Evolutionary conservation across 2,888 invertebrate species (phyloP), one percentile per base, ranked within the genome.

Genomic region (Brachycybe producta): DNA sequence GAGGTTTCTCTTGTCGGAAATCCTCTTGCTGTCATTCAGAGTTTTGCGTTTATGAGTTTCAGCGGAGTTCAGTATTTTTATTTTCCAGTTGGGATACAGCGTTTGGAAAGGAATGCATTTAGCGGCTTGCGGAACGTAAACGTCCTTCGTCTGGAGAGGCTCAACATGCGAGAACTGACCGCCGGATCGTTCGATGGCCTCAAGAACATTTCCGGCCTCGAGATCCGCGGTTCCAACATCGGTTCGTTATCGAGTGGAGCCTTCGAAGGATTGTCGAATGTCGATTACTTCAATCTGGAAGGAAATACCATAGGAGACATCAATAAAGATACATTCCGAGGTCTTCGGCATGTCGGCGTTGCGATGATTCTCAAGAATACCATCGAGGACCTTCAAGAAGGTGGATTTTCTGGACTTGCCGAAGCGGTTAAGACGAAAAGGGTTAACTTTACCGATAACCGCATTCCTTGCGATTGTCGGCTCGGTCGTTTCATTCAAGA

Each of bases 381-480:
- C 69, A 83, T 87, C 55, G 86, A 86, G 60, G 76, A 77, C 0
- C 78, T 87, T 51, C 80, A 83, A 61, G 82, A 82, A 2, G 80
- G 78, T 57, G 73, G 77, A 32, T 75, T 86, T 48, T 71, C 77
- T n/a, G 70, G 81, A 41, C 76, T 80, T 56, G 76, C 75, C 2
- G 43, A 46, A 24, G 19, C 17, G 4, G 27, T 23, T 30, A 34
- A 46, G n/a, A 82, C 84, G 45, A 79, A 79, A 54, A 75, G 75
- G 58, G 68, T 86, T 54, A 76, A 79, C 61, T 79, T 84, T 60
- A 71, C 77, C 51, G 77, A 79, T 43, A 88, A 88, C 67, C 85
- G 85, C 63, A 80, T 87, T 64, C 86, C 86, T 2, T 88, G 87
- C 66, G 85, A 86, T 67, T 88, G 87, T 62, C 84, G 84, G 59